Percentiles rank a stretch among this genome's conserved stretches.
Conservation (phyloP, 53 echinoderm and acorn worm species). For the Hippasteria phrygiana region DNA sequence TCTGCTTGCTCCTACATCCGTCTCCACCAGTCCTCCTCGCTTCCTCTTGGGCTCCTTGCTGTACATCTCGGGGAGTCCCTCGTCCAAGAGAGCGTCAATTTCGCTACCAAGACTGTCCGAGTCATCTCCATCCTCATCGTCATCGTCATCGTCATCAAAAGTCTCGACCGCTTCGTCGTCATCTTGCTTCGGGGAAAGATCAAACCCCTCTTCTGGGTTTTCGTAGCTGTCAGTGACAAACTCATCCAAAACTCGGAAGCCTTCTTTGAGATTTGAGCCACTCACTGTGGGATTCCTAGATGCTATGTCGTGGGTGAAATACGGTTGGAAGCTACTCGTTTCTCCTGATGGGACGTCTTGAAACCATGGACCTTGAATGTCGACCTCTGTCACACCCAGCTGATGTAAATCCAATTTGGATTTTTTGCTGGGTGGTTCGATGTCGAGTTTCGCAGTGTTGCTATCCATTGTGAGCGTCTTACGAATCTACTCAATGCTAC, state of each 20-base stretch:
- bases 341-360: constrained; percentile 14
- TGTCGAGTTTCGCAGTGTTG: not conserved
- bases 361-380: constrained; percentile 3
- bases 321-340: not conserved
- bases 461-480: not conserved
- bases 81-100: constrained; percentile 87
- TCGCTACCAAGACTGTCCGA: constrained; percentile 57
- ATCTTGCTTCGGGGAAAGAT: not conserved
- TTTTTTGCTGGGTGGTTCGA: constrained; percentile 41
- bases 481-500: not conserved
- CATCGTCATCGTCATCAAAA: constrained; percentile 43
- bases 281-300: not conserved
- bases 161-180: constrained; percentile 16
- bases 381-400: constrained; percentile 6
- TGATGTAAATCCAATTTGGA: constrained; percentile 12
- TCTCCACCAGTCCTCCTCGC: constrained; percentile 45
- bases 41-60: constrained; percentile 71
- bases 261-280: not conserved
- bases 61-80: constrained; percentile 73
- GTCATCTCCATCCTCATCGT: constrained; percentile 50
- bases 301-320: not conserved
- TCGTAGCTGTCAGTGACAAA: constrained; percentile 27
- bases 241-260: constrained; percentile 20
- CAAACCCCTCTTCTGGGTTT: not conserved
- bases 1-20: constrained; percentile 42